Evolutionary conservation across 2,888 invertebrate genomes (phyloP), one percentile per base, ranked within the genome.

Genomic region (Mylabris sibirica): DNA sequence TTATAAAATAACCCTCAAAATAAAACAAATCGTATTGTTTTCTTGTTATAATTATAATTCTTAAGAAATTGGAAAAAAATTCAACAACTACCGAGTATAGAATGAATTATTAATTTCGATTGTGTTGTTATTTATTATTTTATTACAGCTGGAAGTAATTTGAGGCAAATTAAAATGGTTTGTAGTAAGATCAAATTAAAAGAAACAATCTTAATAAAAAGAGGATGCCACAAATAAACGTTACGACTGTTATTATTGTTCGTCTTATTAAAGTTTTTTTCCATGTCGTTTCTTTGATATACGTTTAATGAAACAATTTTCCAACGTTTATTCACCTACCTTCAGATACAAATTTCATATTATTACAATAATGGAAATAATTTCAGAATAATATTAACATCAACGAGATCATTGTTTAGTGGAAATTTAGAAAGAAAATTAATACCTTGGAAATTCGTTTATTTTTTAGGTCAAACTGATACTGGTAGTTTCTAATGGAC

Each of bases 391-490:
- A 5, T 9, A 44, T 44, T 1, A 34, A 60, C 22, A 34, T 35
- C 60, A 20, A 34, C 11, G 17, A 22, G 34, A 34, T 60, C 11
- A 17, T n/a, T 60, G 30, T 12, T n/a, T 60, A 12, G 14, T 11
- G 12, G 14, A 20, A 26, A 22, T 11, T n/a, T n/a, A n/a, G 59
- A 34, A 35, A 34, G 26, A 35, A 20, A 20, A 60, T 60, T 60
- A 59, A 60, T 60, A 9, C 9, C 9, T 49, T 49, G 49, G 8
- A 49, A 49, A 53, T 22, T 60, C 53, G 44, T 66, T 53, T 63
- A 41, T 24, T 60, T 67, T 60, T 64, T 60, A 65, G 68, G 64
- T 68, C 64, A 61, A 41, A 35, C 26, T 38, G 61, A 62, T 68
- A 61, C 38, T 61, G 62, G 57, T 68, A 65, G 61, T 67, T 63